Percentiles rank a stretch among this genome's conserved stretches.
Evolutionary conservation across 2,113 vertebrate species (phyloP).

Genomic region (Chamaetylas fuelleborni): DNA sequence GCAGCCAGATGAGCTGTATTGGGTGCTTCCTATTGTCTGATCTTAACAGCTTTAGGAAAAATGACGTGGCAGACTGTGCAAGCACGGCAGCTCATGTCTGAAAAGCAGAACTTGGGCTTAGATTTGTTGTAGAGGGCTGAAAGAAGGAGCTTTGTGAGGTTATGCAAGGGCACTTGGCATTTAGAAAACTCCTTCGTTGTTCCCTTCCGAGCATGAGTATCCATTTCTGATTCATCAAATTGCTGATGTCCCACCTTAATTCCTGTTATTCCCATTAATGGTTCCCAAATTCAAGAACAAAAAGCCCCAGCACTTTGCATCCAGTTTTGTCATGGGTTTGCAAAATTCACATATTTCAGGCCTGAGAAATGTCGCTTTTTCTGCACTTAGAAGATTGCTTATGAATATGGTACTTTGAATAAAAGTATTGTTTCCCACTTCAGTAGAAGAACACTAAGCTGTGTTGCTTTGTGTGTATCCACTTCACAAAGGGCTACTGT

Average conservation of each 20-base stretch:
- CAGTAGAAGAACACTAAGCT: not conserved
- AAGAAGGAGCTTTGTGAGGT: not conserved
- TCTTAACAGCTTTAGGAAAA: not conserved
- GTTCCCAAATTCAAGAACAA: not conserved
- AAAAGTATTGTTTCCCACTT: not conserved
- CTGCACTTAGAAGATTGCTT: not conserved
- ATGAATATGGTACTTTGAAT: not conserved
- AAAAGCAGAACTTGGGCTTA: not conserved
- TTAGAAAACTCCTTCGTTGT: not conserved
- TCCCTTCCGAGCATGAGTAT: not conserved
- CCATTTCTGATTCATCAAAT: not conserved
- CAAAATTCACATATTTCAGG: accelerated
- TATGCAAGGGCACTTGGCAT: not conserved
- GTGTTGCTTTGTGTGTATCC: not conserved
- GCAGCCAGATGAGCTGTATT: accelerated
- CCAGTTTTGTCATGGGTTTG: not conserved
- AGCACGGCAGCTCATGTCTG: accelerated
- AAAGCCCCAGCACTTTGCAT: not conserved
- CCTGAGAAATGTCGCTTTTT: not conserved
- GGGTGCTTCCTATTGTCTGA: not conserved
- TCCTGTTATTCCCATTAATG: not conserved
- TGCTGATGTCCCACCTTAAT: not conserved
- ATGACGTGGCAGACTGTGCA: accelerated
- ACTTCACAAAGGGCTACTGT: not conserved
- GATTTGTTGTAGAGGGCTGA: not conserved